These are phyloP conservation scores for Phasia obesa DNA, from an alignment of 2,888 invertebrate genomes.

Conservation along the genomic window DNA sequence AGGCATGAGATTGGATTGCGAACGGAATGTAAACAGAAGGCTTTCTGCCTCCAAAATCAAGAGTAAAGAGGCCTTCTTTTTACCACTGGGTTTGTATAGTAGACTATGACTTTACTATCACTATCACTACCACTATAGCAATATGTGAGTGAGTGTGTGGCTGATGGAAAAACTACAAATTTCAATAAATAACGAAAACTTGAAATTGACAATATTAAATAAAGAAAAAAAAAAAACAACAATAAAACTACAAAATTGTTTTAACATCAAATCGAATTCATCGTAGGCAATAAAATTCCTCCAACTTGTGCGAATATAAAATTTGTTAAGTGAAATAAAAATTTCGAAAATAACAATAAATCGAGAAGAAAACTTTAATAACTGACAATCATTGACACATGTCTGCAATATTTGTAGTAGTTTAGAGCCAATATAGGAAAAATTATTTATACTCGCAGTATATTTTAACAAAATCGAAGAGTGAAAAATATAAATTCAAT, in stretches of 20 bases:
- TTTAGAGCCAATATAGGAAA: slow-evolving; percentile 13
- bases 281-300: slow-evolving; percentile 43
- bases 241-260: slow-evolving; percentile 51
- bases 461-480: slow-evolving; percentile 16
- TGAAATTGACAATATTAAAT: slow-evolving; percentile 63
- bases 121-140: background rate
- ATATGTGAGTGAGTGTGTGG: background rate
- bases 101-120: no score
- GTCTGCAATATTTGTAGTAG: slow-evolving; percentile 31
- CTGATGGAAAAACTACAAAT: slow-evolving; percentile 43
- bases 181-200: slow-evolving; percentile 59
- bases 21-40: no score
- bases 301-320: slow-evolving; percentile 23
- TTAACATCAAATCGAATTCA: slow-evolving; percentile 46
- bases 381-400: slow-evolving; percentile 67
- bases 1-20: no score
- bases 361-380: slow-evolving; percentile 59
- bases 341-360: slow-evolving; percentile 45
- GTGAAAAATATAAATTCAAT: slow-evolving; percentile 38
- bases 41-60: no score
- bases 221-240: slow-evolving; percentile 41
- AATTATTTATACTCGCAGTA: slow-evolving; percentile 9
- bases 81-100: no score
- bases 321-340: slow-evolving; percentile 23
- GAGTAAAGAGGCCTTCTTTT: no score